Evolutionary conservation across 2,888 invertebrate species (phyloP).

Genomic region (Yponomeuta malinellus): DNA sequence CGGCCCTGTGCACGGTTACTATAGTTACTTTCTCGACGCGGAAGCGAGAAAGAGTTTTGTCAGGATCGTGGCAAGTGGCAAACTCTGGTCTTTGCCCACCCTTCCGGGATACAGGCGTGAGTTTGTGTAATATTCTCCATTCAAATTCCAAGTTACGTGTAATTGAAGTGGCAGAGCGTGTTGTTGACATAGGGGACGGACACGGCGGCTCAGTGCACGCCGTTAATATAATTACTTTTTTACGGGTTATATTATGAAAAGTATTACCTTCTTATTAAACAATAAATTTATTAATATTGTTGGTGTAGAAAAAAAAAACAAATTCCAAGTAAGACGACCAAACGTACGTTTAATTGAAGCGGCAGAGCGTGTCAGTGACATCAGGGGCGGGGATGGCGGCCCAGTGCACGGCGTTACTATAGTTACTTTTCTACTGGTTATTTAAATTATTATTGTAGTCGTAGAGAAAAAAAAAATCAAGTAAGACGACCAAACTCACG

Average conservation of each 20-base stretch:
- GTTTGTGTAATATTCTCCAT: no score
- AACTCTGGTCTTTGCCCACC: no score
- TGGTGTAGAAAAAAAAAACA: no score
- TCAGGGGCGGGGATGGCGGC: constrained; percentile 71
- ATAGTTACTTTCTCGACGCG: no score
- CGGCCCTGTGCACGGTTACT: constrained; percentile 77
- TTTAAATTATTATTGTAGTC: no score
- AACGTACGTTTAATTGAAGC: constrained; percentile 68
- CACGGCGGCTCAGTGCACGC: constrained; percentile 79
- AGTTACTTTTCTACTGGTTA: no score
- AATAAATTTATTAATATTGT: no score
- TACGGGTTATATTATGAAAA: no score
- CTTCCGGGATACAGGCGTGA: no score
- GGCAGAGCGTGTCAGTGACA: constrained; percentile 67
- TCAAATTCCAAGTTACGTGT: constrained; percentile 45
- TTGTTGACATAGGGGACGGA: constrained; percentile 64
- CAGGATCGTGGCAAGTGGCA: no score
- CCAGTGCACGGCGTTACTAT: constrained; percentile 80
- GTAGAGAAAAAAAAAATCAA: not conserved
- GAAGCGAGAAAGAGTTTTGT: no score
- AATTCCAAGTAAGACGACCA: constrained; percentile 11
- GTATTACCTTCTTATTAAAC: no score
- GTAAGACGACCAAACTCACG: constrained; percentile 39
- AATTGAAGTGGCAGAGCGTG: constrained; percentile 67
- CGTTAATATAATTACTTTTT: constrained; percentile 57